Evolutionary conservation across 2,888 invertebrate species (phyloP), one percentile per base, ranked within the genome.

Genomic region (Steromphala cineraria): DNA sequence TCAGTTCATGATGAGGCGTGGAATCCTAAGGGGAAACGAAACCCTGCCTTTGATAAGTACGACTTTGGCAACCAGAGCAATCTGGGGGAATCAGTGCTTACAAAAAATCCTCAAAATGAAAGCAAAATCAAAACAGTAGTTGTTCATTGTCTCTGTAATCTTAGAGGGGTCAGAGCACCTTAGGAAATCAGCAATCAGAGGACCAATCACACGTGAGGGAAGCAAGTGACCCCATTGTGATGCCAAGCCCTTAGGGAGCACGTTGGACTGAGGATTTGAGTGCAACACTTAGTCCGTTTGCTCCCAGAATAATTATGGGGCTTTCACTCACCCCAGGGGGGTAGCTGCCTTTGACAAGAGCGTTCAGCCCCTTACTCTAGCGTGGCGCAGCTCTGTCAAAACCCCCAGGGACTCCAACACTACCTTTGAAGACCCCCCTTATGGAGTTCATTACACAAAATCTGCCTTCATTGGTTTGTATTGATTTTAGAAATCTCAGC

Each of bases 241-340:
- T n/a, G 71, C 40, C 28, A 56, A 15, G 31, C 31, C 71, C 40
- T 36, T 36, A 2, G 71, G 71, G 71, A 40, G 31, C 10, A 19
- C 3, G 40, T 36, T n/a, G 36, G 71, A 71, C 71, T 71, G 19
- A 40, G 71, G 36, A 36, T 71, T 28, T 31, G 40, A 71, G 71
- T 71, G 71, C 31, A 36, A 71, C 40, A 71, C 71, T 71, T 36
- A 71, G 71, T 71, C 71, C 36, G 31, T 36, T 19, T 40, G 40
- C 71, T 71, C 71, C 71, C 71, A 36, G 71, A 46, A 67, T 78
- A 78, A 78, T 78, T 78, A 78, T 36, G 40, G 78, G 67, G 78
- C 62, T 78, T 78, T 62, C 67, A 40, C 40, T 19, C 46, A 67
- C 78, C 78, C 78, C 67, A 24, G 62, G 53, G 78, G 78, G 62